Evolutionary conservation across 2,888 invertebrate genomes (phyloP).

Genomic region (Myathropa florea): DNA sequence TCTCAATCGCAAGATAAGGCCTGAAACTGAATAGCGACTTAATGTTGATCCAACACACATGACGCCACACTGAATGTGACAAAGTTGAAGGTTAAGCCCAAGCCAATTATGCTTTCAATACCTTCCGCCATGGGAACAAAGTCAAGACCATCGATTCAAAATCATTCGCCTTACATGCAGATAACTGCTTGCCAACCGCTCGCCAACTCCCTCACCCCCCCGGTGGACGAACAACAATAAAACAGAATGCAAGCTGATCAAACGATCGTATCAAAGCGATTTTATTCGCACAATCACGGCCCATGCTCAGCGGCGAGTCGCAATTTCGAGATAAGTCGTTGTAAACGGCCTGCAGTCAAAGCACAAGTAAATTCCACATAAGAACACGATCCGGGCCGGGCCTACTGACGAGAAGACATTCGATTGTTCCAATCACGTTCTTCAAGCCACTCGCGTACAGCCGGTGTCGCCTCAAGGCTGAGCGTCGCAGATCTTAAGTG

Average conservation of each 20-base stretch:
- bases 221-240: slow-evolving; percentile 6
- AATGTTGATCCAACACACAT: not conserved
- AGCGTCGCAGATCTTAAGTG: not conserved
- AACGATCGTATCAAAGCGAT: slow-evolving; percentile 1
- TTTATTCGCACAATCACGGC: not conserved
- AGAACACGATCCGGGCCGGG: slow-evolving; percentile 14
- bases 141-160: slow-evolving; percentile 44
- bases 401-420: not conserved
- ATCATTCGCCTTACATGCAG: slow-evolving; percentile 23
- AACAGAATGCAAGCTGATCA: slow-evolving; percentile 25
- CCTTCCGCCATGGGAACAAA: slow-evolving; percentile 53
- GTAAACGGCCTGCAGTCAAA: not conserved
- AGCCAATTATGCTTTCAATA: slow-evolving; percentile 16
- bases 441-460: not conserved
- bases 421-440: slow-evolving; percentile 43
- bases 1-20: not conserved
- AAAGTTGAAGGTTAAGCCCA: slow-evolving; percentile 39
- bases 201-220: not conserved
- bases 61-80: slow-evolving; percentile 6
- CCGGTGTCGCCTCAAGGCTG: slow-evolving; percentile 13
- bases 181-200: not conserved
- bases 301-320: slow-evolving; percentile 2
- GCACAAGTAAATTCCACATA: not conserved
- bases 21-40: not conserved
- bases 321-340: not conserved